Conservation (phyloP, 2,888 invertebrate genomes). For the Acronicta alni region DNA sequence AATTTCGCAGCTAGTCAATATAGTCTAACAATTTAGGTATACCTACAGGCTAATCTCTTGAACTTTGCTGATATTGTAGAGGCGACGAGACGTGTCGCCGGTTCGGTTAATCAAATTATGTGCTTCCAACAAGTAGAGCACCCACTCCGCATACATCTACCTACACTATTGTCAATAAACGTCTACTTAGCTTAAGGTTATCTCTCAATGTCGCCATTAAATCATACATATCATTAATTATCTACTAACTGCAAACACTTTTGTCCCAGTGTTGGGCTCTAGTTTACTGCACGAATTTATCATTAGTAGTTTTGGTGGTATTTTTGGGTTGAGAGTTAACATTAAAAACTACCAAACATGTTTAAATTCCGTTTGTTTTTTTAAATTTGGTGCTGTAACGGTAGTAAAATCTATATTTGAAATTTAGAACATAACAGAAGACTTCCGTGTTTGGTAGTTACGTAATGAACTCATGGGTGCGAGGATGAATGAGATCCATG, state of each 20-base stretch:
- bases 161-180: conserved; percentile 50
- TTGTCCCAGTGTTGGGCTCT: conserved; percentile 8
- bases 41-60: conserved; percentile 7
- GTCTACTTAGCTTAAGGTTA: conserved; percentile 49
- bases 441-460: conserved; percentile 45
- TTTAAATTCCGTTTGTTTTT: conserved; percentile 29
- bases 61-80: conserved; percentile 21
- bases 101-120: conserved; percentile 43
- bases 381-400: conserved; percentile 15
- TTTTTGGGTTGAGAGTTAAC: conserved; percentile 18
- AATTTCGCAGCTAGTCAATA: neutral
- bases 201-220: conserved; percentile 52
- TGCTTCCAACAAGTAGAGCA: conserved; percentile 34
- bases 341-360: conserved; percentile 30
- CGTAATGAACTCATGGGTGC: conserved; percentile 26
- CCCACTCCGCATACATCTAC: conserved; percentile 45
- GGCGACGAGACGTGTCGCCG: conserved; percentile 24
- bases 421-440: conserved; percentile 25
- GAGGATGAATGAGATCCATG: conserved; percentile 1
- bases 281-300: conserved; percentile 28
- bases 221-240: conserved; percentile 27
- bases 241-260: conserved; percentile 34
- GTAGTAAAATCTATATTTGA: conserved; percentile 16
- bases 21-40: neutral
- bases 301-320: conserved; percentile 17